Base-by-base conservation (phyloP, 2,888 invertebrate genomes). In the Cataglyphis rosenhaueri region DNA sequence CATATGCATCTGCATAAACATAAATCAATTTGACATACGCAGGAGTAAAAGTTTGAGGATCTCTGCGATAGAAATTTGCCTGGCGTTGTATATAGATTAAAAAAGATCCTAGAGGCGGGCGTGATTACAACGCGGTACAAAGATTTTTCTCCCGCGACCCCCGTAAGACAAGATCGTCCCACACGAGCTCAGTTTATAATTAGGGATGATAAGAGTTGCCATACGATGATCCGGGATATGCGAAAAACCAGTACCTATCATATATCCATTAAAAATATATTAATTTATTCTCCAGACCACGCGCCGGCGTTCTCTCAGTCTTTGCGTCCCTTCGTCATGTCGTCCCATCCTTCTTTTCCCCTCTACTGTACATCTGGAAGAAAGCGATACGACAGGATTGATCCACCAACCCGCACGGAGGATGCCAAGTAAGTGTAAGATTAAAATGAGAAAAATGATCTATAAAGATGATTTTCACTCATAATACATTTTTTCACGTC, bases 221-320 rank as follows among this genome's bases (percentile, higher is more conserved):
- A 92, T 92, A 92, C 91, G 91, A 79, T 71, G 78, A 91, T 86
- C 91, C 90, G 90, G 92, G 90, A 93, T 78, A 70, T 92, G 92
- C 92, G 91, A 91, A 65, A 75, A 89, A 93, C 15, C 91, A 92
- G 92, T 94, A 93, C 92, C 92, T 93, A 94, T 91, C 94, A 92
- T 94, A 94, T 94, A 94, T 93, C 92, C 92, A 94, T 93, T 93
- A 91, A 88, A 92, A 92, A 94, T 94, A 94, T 94, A 94, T 94
- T 94, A 94, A 94, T 94, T 94, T 94, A 94, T 94, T 94, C 94
- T 94, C 92, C 94, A 94, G 89, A 93, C 86, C 84, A 88, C 38
- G 57, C 32, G 57, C 32, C 71, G 66, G 68, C 83, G 65, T 87
- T 21, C 18, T 21, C 18, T 79, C 62, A 84, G 32, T 78, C 70